Base-by-base conservation (phyloP, 1,140 invertebrate species). In the Apocrypta bakeri region DNA sequence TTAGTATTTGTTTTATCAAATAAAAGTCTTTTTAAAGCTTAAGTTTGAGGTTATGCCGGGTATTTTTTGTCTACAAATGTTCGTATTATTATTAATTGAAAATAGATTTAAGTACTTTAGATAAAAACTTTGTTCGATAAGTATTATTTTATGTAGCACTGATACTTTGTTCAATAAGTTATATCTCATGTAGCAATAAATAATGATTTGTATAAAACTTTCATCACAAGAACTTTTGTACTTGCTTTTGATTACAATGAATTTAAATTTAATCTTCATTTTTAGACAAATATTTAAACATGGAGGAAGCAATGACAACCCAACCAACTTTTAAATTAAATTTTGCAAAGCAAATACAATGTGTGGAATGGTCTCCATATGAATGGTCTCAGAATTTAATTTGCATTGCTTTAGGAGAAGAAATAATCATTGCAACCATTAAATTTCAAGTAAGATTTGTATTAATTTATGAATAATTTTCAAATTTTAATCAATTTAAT, bases 371-470 rank as follows among this genome's bases (percentile, higher is more conserved):
- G 75, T 93, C 93, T 9, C 93, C 92, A 17, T 93, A 90, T 84
- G 92, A 93, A 82, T 93, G 92, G 91, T 93, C 92, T 24, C 92
- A 93, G 61, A 88, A 93, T 85, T 86, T 93, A 77, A 91, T 93
- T 81, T 92, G 92, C 63, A 88, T 93, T 24, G 93, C 90, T 17
- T 87, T 93, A 40, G 84, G 85, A 17, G 87, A 92, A 37, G 90
- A 92, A 84, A 90, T 93, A 68, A 81, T 91, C 69, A 83, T 93
- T 27, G 92, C 89, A 69, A 89, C 87, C 27, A 77, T 93, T 24
- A 92, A 92, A 86, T 93, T 93, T 88, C 92, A 92, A 85, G 92
- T 93, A 87, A 69, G 24, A 79, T 61, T 33, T 29, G 24, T 66
- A 25, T 37, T 61, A 74, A 69, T 66, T 72, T 37, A 63, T 56